Evolutionary conservation across 2,113 vertebrate genomes (phyloP), one percentile per base, ranked within the genome.

Genomic region (Camelus bactrianus): DNA sequence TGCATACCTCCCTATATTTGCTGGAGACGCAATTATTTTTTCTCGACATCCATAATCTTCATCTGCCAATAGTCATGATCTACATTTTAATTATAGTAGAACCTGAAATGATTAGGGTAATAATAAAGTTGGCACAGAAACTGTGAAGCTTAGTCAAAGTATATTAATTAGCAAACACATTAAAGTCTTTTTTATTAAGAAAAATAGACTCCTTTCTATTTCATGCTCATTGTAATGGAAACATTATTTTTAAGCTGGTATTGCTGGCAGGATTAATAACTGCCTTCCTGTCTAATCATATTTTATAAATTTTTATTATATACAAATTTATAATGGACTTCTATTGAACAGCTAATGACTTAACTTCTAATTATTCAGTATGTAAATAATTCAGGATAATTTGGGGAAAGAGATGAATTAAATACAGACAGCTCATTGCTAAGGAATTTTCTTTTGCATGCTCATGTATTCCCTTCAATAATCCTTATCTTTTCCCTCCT

Each of bases 141-240:
- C 56, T 54, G 32, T 91, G 94, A 89, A 94, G 82, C 86, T 97
- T 94, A 91, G 89, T 97, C 96, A 94, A 95, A 97, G 82, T 89
- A 60, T 97, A 96, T 97, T 98, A 96, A 96, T 96, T 97, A 96
- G 79, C 46, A 96, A 97, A 86, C 85, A 93, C 46, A 97, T 96
- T 93, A 94, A 95, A 96, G 84, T 92, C 95, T 91, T 96, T 97
- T 80, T 94, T 94, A 95, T 94, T 94, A 91, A 97, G 96, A 96
- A 96, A 97, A 97, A 97, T 91, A 94, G 80, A 87, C 69, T 93
- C 54, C n/a, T 89, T 97, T 89, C 82, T 93, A 91, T 96, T 97
- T 95, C 89, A 91, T 87, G 91, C 69, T 89, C 56, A 95, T 83
- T 94, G 54, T 89, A 97, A 96, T 95, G 48, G 96, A 94, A 96